A percentile compares a stretch with the other conserved stretches of the same genome.
Evolutionary conservation across 2,888 invertebrate species (phyloP).

Genomic region (Nephrotoma flavescens): DNA sequence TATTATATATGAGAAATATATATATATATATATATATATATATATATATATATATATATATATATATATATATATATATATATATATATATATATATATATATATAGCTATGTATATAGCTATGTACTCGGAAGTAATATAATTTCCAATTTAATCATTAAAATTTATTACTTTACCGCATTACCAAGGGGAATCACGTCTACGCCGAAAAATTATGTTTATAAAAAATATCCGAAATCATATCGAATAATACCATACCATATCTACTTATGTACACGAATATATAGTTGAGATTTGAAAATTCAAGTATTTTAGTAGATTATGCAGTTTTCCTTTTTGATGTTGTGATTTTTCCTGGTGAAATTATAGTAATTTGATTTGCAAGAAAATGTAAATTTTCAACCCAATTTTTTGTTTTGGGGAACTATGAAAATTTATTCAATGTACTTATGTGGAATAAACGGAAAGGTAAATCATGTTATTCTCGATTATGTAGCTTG

Average conservation of each 20-base stretch:
- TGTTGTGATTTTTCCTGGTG: neutral
- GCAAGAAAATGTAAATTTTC: neutral
- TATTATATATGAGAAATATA: no score
- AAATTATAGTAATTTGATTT: neutral
- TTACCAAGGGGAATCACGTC: neutral
- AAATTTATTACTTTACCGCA: neutral
- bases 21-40: no score
- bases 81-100: neutral
- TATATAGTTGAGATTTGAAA: neutral
- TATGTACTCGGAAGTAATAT: neutral
- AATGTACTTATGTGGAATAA: neutral
- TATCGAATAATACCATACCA: neutral
- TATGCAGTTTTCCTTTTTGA: neutral
- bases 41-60: neutral
- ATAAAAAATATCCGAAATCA: neutral
- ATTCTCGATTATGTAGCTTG: neutral
- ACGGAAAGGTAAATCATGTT: neutral
- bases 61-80: neutral
- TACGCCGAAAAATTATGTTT: neutral
- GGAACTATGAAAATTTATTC: neutral
- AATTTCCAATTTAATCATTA: neutral
- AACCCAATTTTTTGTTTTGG: neutral
- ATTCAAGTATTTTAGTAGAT: neutral
- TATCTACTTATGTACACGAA: neutral
- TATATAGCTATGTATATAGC: neutral